Base-by-base conservation (phyloP, 1,140 invertebrate genomes). In the Phthorimaea operculella region DNA sequence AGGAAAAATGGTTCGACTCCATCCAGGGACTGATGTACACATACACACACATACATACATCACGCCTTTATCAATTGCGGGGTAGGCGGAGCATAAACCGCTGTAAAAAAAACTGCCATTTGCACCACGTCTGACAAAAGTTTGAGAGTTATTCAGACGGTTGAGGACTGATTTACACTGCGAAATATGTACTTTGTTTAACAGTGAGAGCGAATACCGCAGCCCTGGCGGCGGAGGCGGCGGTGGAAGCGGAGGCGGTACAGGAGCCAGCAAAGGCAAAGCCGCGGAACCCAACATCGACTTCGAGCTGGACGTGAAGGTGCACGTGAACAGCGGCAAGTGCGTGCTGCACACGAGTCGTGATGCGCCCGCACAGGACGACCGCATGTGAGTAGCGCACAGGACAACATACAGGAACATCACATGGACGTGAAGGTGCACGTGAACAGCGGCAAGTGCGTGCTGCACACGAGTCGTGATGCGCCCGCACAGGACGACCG, bases 391-490 rank as follows among this genome's bases (percentile, higher is more conserved):
- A 70, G 70, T 67, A 9, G n/a, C n/a, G n/a, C 14, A 42, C 39
- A n/a, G n/a, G n/a, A n/a, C n/a, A n/a, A n/a, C n/a, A n/a, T n/a
- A n/a, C n/a, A n/a, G n/a, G n/a, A n/a, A n/a, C n/a, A n/a, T n/a
- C n/a, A n/a, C n/a, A n/a, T 99, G 59, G 96, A 98, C 83, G 93
- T 99, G 0, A 98, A 98, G 86, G 96, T 99, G 33, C 90, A 97
- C 57, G 97, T 99, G 52, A 98, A 98, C 74, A 96, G 95, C 67
- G 97, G 97, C 0, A 97, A 98, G 85, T 99, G 97, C 86, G 95
- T 98, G 21, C 86, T 99, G 3, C 96, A 98, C 83, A 98, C 96
- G 0, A 98, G 97, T 82, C 94, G 96, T 74, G 82, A 87, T 16
- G 81, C 84, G 0, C 89, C 87, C 58, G 93, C 95, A 42, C 94